phyloP scores from a whole-genome alignment of 2,797 vertebrate genomes.

The Pogonophryne albipinna region DNA sequence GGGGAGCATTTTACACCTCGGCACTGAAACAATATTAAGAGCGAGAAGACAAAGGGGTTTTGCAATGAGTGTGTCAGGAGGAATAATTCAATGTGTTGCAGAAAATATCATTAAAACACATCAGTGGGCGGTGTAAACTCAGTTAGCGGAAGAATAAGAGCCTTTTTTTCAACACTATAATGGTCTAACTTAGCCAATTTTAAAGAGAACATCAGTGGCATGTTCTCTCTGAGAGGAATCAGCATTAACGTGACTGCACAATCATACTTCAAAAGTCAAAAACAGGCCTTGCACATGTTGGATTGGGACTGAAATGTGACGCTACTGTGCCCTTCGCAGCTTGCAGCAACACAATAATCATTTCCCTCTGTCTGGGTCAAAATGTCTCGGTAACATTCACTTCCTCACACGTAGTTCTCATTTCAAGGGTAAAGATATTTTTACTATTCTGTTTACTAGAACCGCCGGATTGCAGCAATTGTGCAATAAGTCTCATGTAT shows the following conservation, averaged over 20 bases:
- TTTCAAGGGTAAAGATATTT: slow-evolving; percentile 74
- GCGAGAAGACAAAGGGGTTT: slow-evolving; percentile 60
- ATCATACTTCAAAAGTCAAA: not conserved
- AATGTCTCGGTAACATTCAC: slow-evolving; percentile 78
- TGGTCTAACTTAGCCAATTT: slow-evolving; percentile 39
- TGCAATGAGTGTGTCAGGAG: slow-evolving; percentile 63
- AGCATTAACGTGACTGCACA: too few relatives aligned
- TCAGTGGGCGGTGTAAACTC: slow-evolving; percentile 9
- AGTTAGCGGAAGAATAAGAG: not conserved
- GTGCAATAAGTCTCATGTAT: slow-evolving; percentile 38
- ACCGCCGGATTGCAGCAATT: slow-evolving; percentile 50
- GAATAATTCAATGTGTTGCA: slow-evolving; percentile 40
- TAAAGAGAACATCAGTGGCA: not conserved
- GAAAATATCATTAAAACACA: slow-evolving; percentile 39
- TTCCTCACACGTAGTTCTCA: slow-evolving; percentile 86
- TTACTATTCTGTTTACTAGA: slow-evolving; percentile 73
- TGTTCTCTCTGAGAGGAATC: not conserved
- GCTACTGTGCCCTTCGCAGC: slow-evolving; percentile 37
- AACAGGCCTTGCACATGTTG: not conserved
- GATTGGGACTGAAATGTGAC: slow-evolving; percentile 19
- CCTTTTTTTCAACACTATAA: not conserved
- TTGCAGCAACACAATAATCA: slow-evolving; percentile 71
- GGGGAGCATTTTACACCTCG: slow-evolving; percentile 20
- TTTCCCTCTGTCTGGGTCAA: slow-evolving; percentile 84
- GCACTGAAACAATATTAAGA: slow-evolving; percentile 67